Percentiles rank a stretch among this genome's conserved stretches.
Conservation (phyloP, 30 jellyfish, hydroid and myxozoan species). For the Aurelia aurita region DNA sequence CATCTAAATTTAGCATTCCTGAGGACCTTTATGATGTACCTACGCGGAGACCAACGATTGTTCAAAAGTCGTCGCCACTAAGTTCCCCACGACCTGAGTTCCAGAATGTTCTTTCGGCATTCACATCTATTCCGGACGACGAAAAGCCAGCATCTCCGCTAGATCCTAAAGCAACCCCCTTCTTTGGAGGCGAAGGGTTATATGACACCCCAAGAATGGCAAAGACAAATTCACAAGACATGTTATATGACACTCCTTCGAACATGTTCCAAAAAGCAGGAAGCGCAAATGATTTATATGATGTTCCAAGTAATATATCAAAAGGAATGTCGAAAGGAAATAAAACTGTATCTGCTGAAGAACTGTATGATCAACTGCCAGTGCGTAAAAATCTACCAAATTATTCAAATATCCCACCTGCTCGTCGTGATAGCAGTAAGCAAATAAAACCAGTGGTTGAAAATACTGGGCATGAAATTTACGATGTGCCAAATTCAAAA, state of each 20-base stretch:
- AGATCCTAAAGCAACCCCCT: neutral
- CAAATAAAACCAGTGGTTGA: neutral
- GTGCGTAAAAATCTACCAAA: neutral
- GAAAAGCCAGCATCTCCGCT: neutral
- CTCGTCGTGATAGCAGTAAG: neutral
- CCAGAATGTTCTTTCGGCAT: constrained; percentile 61
- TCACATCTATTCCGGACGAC: constrained; percentile 68
- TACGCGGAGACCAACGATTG: constrained; percentile 49
- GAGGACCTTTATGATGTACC: constrained; percentile 62
- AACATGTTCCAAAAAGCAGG: neutral
- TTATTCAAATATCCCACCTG: neutral
- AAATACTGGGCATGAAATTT: constrained; percentile 4
- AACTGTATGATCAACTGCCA: neutral
- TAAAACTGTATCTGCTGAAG: neutral
- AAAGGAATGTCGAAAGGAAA: neutral
- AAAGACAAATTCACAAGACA: neutral
- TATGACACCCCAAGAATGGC: constrained; percentile 52
- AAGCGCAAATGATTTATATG: neutral
- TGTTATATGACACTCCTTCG: constrained; percentile 3
- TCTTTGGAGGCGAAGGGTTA: constrained; percentile 4
- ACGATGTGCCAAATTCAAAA: constrained; percentile 1
- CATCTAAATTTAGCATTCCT: constrained; percentile 3
- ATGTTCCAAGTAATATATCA: neutral
- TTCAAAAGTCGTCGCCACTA: constrained; percentile 21
- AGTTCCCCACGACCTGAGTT: constrained; percentile 41